Evolutionary conservation across 1,140 invertebrate species (phyloP).

Genomic region (Lepidurus packardi): DNA sequence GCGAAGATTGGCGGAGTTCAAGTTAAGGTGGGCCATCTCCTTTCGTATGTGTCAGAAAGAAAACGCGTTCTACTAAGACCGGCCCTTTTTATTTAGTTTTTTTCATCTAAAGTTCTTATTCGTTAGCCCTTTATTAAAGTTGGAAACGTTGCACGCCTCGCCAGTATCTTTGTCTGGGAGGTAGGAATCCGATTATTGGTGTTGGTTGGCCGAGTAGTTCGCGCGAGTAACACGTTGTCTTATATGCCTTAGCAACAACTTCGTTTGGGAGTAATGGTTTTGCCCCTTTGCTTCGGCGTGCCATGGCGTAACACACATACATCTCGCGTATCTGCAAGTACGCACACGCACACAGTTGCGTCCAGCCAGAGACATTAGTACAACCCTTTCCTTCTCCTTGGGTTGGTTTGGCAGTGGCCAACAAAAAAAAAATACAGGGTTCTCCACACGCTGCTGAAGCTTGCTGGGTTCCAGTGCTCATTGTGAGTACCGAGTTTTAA

Average conservation of each 20-base stretch:
- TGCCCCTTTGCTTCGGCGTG: neutral
- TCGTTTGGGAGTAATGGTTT: neutral
- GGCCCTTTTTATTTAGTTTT: neutral
- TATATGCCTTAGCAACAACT: neutral
- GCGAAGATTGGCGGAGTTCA: neutral
- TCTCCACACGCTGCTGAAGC: neutral
- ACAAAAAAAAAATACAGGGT: neutral
- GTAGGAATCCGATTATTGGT: neutral
- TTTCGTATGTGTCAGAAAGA: conserved; percentile 10
- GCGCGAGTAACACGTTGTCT: neutral
- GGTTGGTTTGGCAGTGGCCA: neutral
- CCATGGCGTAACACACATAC: neutral
- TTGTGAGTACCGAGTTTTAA: neutral
- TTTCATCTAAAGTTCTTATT: neutral
- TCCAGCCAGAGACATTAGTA: neutral
- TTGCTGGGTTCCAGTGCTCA: neutral
- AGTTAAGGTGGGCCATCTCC: neutral
- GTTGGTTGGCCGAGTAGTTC: neutral
- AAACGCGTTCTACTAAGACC: neutral
- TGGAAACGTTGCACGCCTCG: neutral
- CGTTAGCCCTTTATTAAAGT: neutral
- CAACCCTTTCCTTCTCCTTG: neutral
- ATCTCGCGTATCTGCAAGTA: neutral
- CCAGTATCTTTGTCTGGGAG: neutral
- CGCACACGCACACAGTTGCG: neutral